Evolutionary conservation across 2,888 invertebrate species (phyloP).

Genomic region (Serripes groenlandicus): DNA sequence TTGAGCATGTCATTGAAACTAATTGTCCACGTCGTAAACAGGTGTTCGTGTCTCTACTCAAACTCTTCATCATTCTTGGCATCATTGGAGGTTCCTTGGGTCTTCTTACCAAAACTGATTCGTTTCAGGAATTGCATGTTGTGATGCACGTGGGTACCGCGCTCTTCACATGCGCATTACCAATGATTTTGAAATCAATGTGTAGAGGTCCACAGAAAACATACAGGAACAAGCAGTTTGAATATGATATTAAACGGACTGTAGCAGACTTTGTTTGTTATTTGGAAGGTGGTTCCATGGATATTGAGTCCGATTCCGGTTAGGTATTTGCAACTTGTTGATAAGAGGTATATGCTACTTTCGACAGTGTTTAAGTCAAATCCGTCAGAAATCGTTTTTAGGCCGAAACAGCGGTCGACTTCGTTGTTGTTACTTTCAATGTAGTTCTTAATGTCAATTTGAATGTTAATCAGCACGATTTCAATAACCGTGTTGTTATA

Average conservation of each 20-base stretch:
- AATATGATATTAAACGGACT: not conserved
- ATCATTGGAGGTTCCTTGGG: slow-evolving; percentile 59
- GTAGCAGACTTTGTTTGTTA: not conserved
- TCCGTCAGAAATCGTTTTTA: too few relatives aligned
- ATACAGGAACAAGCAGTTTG: slow-evolving; percentile 9
- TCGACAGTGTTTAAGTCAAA: too few relatives aligned
- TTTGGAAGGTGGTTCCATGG: too few relatives aligned
- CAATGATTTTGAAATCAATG: slow-evolving; percentile 57
- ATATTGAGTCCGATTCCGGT: too few relatives aligned
- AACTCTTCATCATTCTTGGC: slow-evolving; percentile 48
- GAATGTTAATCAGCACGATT: too few relatives aligned
- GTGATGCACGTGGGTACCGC: slow-evolving; percentile 67
- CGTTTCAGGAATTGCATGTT: slow-evolving; percentile 51
- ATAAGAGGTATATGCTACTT: too few relatives aligned
- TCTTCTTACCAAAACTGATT: slow-evolving; percentile 56
- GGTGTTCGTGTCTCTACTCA: slow-evolving; percentile 55
- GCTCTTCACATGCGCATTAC: slow-evolving; percentile 66
- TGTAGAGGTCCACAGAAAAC: slow-evolving; percentile 21
- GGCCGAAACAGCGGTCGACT: too few relatives aligned
- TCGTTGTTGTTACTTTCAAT: too few relatives aligned
- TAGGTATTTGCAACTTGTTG: too few relatives aligned
- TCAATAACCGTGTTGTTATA: too few relatives aligned
- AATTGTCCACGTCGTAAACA: slow-evolving; percentile 60
- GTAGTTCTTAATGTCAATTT: too few relatives aligned
- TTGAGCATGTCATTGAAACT: slow-evolving; percentile 55